Base-by-base conservation (phyloP, 2,888 invertebrate genomes). In the Caenorhabditis japonica region DNA sequence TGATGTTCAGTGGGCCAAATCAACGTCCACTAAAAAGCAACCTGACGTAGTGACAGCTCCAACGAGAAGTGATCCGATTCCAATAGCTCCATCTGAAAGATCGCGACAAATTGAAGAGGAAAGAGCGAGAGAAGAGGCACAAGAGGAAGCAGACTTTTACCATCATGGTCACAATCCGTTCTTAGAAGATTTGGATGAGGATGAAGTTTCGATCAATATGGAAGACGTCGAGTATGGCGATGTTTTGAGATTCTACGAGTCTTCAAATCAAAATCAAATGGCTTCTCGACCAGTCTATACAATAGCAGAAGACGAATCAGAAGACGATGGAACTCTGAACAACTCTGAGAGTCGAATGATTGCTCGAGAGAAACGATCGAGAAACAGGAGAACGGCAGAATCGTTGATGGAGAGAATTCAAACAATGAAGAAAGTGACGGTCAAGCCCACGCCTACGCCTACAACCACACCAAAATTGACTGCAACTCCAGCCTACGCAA, bases 261-360 rank as follows among this genome's bases (percentile, higher is more conserved):
- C 58, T 4, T 69, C 69, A 5, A 66, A 44, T 15, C 76, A 75
- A 13, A 60, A 69, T 23, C 68, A 64, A 38, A 83, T 84, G 60
- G 76, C 86, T 15, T 85, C 87, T 0, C 85, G 87, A 15, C 84
- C 87, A 5, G 87, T 87, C n/a, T 87, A 87, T 66, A 87, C 87
- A 8, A 87, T 87, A 15, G 84, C 85, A 5, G 87, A 87, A 70
- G 86, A 87, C 52, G 87, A 87, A 36, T 81, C 81, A 15, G 84
- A 85, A 62, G 84, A 81, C 38, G 81, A 76, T 27, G 80, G 76
- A 64, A 73, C 80, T 10, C 47, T 77, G 21, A 76, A 47, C 36
- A 81, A 79, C 49, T 60, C 81, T 10, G 81, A 83, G 27, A 79
- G 81, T 59, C 55, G 74, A 46, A 51, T 83, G 55, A 62, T 77